These are phyloP conservation scores for Microtus montanus DNA, from an alignment of 2,113 vertebrate species.

Conservation along the genomic window DNA sequence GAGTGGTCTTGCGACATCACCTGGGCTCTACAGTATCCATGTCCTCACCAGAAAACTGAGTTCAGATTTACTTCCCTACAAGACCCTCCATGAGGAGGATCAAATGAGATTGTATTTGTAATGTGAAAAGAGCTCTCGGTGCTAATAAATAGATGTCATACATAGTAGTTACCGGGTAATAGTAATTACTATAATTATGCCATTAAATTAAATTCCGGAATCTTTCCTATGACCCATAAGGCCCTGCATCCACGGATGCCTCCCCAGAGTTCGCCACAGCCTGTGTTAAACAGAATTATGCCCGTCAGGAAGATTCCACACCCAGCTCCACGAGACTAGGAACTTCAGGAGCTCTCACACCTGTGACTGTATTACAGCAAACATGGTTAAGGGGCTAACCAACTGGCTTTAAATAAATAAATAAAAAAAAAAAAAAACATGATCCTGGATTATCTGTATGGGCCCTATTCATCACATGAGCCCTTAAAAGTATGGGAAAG, in stretches of 20 bases:
- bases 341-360: neutral
- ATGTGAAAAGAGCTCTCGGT: neutral
- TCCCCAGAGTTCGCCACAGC: neutral
- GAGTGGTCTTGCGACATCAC: neutral
- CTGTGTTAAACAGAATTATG: neutral
- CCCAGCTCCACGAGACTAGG: neutral
- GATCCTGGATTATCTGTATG: neutral
- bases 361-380: neutral
- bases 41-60: neutral
- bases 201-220: constrained; percentile 65
- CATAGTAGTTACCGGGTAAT: neutral
- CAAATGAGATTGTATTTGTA: constrained; percentile 38
- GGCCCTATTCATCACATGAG: neutral
- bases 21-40: neutral
- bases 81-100: neutral
- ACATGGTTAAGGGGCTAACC: neutral
- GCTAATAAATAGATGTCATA: constrained; percentile 59
- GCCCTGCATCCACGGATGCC: neutral
- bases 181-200: constrained; percentile 65
- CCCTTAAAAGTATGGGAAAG: constrained; percentile 10
- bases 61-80: neutral
- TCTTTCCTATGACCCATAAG: constrained; percentile 31
- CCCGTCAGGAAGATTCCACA: neutral
- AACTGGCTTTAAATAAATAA: neutral
- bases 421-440: neutral